Evolutionary conservation across 2,797 vertebrate genomes (phyloP), one percentile per base, ranked within the genome.

Genomic region (Neosilurus mollespiculum): DNA sequence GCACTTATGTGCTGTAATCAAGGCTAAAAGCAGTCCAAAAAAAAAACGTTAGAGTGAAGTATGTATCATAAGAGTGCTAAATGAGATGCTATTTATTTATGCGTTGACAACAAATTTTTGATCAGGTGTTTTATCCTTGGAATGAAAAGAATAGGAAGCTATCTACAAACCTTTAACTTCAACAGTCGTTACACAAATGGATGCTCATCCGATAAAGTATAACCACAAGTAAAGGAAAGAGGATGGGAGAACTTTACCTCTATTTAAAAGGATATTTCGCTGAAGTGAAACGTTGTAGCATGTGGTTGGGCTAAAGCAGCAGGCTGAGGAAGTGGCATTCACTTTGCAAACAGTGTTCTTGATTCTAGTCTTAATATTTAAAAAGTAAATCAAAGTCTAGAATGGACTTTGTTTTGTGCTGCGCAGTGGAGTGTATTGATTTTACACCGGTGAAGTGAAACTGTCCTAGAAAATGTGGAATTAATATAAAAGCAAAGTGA

Each of bases 331-430:
- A 20, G 9, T 61, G 30, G 1, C 61, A 30, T 78, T 65, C 16
- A 78, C 43, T 78, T 78, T 53, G n/a, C 61, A 64, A 78, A 78
- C 61, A 2, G 30, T 51, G 15, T 51, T 78, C 61, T 49, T 65
- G 37, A 16, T 26, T n/a, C 37, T 26, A 64, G 22, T 49, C 20
- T 43, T 56, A 73, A 56, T 73, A 73, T 73, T 9, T 59, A 70
- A n/a, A 15, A 51, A n/a, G 14, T 15, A 24, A 51, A 1, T 10
- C 15, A 4, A 49, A n/a, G 24, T 59, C 24, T 56, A 43, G 58
- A 43, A 56, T 30, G 30, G 30, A 77, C 56, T 51, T 54, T 71
- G 4, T 71, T 34, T 30, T 75, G 9, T 58, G 26, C 26, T 75
- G 54, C 26, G 20, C 53, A 58, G 76, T 51, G 62, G 37, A 62